phyloP scores from a whole-genome alignment of 2,888 invertebrate genomes.

The Amiota communis region DNA sequence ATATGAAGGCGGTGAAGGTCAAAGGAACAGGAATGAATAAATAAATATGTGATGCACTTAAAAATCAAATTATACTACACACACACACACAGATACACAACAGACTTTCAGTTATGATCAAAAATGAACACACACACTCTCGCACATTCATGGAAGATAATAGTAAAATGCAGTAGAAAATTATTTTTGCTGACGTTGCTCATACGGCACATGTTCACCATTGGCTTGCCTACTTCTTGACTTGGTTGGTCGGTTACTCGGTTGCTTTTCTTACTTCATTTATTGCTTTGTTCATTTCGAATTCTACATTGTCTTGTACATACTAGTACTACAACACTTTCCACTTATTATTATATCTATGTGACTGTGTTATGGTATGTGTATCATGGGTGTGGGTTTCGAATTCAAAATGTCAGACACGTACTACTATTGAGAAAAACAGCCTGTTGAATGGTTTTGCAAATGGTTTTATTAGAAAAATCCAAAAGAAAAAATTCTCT shows the following conservation, averaged over 20 bases:
- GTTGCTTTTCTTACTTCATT: too few species aligned
- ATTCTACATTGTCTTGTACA: neutral
- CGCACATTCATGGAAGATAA: conserved; percentile 35
- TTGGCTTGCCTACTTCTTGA: neutral
- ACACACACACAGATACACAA: conserved; percentile 64
- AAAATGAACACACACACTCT: conserved; percentile 52
- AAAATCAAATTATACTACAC: conserved; percentile 64
- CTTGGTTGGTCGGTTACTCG: neutral
- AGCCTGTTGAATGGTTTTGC: conserved; percentile 56
- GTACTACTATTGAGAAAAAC: conserved; percentile 45
- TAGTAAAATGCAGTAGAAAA: neutral
- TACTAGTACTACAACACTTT: neutral
- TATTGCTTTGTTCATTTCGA: too few species aligned
- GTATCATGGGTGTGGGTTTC: conserved; percentile 40
- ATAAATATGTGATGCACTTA: conserved; percentile 46
- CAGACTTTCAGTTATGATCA: conserved; percentile 35
- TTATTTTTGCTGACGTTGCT: conserved; percentile 50
- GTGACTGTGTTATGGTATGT: neutral
- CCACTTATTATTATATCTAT: neutral
- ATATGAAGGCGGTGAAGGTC: too few species aligned
- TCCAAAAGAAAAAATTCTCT: neutral
- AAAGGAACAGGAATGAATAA: too few species aligned
- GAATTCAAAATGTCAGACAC: conserved; percentile 60
- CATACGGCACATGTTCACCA: conserved; percentile 49
- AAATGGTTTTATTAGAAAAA: conserved; percentile 60